Evolutionary conservation across 2,888 invertebrate genomes (phyloP).

Genomic region (Blera fallax): DNA sequence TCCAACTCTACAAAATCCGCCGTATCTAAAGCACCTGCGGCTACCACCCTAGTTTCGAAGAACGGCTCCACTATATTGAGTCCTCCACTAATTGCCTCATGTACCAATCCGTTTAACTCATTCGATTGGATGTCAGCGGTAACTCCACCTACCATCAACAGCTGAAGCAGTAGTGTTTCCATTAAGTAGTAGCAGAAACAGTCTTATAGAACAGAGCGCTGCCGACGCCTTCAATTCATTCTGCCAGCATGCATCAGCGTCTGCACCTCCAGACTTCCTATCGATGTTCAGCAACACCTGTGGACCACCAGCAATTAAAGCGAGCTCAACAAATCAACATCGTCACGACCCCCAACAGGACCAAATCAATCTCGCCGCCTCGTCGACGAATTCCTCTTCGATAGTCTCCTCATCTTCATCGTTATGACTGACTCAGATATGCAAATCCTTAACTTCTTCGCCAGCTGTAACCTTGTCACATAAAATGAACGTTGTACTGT

Average conservation of each 20-base stretch:
- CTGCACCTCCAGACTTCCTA: conserved; percentile 74
- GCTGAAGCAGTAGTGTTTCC: conserved; percentile 30
- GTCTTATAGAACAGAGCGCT: conserved; percentile 77
- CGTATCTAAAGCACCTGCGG: conserved; percentile 67
- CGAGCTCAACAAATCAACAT: conserved; percentile 42
- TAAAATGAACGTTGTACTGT: conserved; percentile 72
- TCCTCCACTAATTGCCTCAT: conserved; percentile 77
- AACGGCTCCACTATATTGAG: conserved; percentile 79
- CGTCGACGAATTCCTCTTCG: conserved; percentile 48
- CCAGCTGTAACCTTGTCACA: conserved; percentile 72
- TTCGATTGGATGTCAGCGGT: conserved; percentile 75
- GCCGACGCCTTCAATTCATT: conserved; percentile 77
- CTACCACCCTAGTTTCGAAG: conserved; percentile 71
- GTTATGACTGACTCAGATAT: conserved; percentile 73
- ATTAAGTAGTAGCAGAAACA: conserved; percentile 17
- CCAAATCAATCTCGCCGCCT: conserved; percentile 19
- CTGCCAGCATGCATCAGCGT: conserved; percentile 44
- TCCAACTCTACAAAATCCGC: conserved; percentile 72
- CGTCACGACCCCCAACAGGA: conserved; percentile 41
- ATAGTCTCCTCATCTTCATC: conserved; percentile 69
- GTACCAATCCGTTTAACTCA: conserved; percentile 73
- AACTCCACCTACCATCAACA: conserved; percentile 74
- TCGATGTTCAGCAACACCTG: conserved; percentile 74
- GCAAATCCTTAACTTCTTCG: conserved; percentile 72
- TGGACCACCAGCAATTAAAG: conserved; percentile 26